Percentiles rank a stretch among this genome's conserved stretches.
phyloP scores from a whole-genome alignment of 2,888 invertebrate genomes.

The Pammene fasciana region DNA sequence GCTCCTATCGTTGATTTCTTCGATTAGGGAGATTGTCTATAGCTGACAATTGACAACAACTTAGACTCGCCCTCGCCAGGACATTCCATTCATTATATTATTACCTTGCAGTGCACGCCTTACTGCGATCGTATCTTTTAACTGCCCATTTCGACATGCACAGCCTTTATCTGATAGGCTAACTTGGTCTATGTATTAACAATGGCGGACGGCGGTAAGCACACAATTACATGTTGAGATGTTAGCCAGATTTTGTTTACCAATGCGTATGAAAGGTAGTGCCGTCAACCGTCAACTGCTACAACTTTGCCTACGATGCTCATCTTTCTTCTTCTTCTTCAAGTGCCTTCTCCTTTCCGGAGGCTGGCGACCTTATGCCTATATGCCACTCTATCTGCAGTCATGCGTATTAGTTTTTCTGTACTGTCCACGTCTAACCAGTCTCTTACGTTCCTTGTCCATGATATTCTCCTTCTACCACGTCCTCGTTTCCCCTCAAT shows the following conservation, averaged over 20 bases:
- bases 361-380: no score
- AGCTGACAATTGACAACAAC: neutral
- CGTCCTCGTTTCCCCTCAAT: no score
- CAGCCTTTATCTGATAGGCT: slow-evolving; percentile 20
- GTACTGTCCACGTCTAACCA: no score
- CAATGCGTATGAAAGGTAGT: neutral
- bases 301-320: no score
- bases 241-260: neutral
- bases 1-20: neutral
- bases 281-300: no score
- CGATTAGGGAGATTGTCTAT: neutral
- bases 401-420: no score
- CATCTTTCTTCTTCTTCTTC: no score
- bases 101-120: slow-evolving; percentile 28
- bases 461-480: no score
- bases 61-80: slow-evolving; percentile 20
- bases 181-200: slow-evolving; percentile 17
- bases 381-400: no score
- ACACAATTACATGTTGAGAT: slow-evolving; percentile 5
- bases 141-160: slow-evolving; percentile 24
- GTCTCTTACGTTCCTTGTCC: no score
- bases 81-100: slow-evolving; percentile 18
- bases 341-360: no score
- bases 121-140: slow-evolving; percentile 28
- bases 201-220: neutral